phyloP scores from a whole-genome alignment of 92 coral and sea anemone species.

The Umimayanthus chanpuru region DNA sequence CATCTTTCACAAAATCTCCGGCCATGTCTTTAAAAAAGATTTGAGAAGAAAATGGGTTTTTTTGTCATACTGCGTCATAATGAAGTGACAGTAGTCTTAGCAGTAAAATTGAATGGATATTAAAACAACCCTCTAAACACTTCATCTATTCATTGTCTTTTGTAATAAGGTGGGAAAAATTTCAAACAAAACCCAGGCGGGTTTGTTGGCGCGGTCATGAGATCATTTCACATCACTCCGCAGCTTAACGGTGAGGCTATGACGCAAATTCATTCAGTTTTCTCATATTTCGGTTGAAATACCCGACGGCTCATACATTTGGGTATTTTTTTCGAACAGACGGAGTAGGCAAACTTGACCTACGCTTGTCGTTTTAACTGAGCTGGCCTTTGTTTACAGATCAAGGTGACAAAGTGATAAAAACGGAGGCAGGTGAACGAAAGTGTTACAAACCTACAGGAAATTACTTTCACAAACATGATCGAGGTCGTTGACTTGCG shows the following conservation, averaged over 20 bases:
- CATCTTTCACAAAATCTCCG: not conserved
- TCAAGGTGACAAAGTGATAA: slow-evolving; percentile 40
- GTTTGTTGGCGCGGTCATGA: not conserved
- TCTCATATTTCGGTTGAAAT: slow-evolving; percentile 23
- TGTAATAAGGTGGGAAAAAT: not conserved
- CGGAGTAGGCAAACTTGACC: slow-evolving; percentile 9
- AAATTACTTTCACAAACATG: slow-evolving; percentile 16
- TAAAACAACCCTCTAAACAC: not conserved
- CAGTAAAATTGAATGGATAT: not conserved
- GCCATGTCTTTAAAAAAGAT: not conserved
- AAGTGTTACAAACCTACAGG: slow-evolving; percentile 44
- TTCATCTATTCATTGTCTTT: not conserved
- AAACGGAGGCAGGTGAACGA: slow-evolving; percentile 30
- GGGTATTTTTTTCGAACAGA: not conserved
- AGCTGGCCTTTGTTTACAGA: slow-evolving; percentile 28
- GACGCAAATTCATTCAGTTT: not conserved
- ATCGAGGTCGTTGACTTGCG: not conserved
- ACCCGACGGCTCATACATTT: not conserved
- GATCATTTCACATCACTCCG: slow-evolving; percentile 26
- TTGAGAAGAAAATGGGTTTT: not conserved
- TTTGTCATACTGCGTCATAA: not conserved
- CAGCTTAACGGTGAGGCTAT: slow-evolving; percentile 19
- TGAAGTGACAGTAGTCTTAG: not conserved
- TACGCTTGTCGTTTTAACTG: slow-evolving; percentile 25
- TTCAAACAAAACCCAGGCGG: slow-evolving; percentile 19